These are phyloP conservation scores for Halcyon senegalensis DNA, from an alignment of 2,113 vertebrate species.

Conservation along the genomic window DNA sequence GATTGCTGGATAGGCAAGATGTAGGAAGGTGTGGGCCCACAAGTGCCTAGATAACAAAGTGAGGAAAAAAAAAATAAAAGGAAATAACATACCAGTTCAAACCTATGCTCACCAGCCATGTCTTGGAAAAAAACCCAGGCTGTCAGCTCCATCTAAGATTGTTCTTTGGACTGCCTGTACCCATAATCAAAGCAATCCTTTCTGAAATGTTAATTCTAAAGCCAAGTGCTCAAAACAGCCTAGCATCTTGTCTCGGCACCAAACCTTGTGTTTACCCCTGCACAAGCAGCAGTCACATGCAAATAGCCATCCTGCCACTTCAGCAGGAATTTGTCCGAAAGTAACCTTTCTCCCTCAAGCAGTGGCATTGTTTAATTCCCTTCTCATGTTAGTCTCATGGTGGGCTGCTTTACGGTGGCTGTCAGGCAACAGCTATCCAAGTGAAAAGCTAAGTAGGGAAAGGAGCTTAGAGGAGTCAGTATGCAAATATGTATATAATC, in stretches of 20 bases:
- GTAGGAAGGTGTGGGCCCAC: background rate
- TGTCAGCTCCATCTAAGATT: background rate
- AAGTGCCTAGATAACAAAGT: background rate
- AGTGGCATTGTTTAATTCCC: background rate
- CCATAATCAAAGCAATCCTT: background rate
- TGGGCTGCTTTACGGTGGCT: background rate
- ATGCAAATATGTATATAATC: background rate
- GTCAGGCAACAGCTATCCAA: background rate
- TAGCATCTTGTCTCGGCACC: background rate
- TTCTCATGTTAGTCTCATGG: background rate
- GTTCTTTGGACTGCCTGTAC: background rate
- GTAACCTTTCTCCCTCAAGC: slow-evolving; percentile 28
- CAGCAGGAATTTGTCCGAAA: slow-evolving; percentile 2
- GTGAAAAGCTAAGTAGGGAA: background rate
- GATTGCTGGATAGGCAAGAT: background rate
- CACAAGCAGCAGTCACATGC: background rate
- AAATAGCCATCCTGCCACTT: background rate
- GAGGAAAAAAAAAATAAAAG: accelerated
- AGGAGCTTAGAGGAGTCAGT: background rate
- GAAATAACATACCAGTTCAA: background rate
- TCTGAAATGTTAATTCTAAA: background rate
- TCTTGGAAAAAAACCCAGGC: background rate
- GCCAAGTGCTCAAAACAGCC: background rate
- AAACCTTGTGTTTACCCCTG: background rate
- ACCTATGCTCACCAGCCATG: background rate